Evolutionary conservation across 1,140 invertebrate genomes (phyloP).

Genomic region (Cydia fagiglandana): DNA sequence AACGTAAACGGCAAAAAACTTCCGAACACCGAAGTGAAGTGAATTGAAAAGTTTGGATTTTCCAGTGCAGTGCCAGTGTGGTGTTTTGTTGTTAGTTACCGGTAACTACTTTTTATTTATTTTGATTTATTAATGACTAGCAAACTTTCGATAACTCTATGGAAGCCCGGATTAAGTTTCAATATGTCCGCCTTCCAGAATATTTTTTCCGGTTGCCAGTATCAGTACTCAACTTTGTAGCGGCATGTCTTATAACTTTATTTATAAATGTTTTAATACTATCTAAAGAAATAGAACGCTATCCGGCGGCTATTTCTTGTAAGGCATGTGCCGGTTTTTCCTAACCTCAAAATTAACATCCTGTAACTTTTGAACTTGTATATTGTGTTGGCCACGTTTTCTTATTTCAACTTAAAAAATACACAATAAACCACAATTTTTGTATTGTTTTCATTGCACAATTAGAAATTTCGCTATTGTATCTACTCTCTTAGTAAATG

Average conservation of each 20-base stretch:
- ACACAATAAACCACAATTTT: too few relatives aligned
- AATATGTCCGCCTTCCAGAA: conserved; percentile 67
- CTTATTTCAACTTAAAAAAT: background rate
- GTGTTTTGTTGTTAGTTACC: conserved; percentile 29
- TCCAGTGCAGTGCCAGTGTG: conserved; percentile 28
- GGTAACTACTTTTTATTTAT: conserved; percentile 9
- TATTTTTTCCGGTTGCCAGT: conserved; percentile 54
- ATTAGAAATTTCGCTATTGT: too few relatives aligned
- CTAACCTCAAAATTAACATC: conserved; percentile 13
- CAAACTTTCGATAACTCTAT: conserved; percentile 30
- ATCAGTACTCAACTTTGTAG: conserved; percentile 40
- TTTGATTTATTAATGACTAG: conserved; percentile 4
- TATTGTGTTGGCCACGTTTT: background rate
- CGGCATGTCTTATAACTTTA: conserved; percentile 12
- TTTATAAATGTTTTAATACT: background rate
- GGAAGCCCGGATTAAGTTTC: conserved; percentile 65
- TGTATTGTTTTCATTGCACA: too few relatives aligned
- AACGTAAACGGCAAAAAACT: conserved; percentile 49
- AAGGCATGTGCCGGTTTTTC: conserved; percentile 14
- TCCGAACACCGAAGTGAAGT: conserved; percentile 45
- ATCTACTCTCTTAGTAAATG: too few relatives aligned
- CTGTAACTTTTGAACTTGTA: background rate
- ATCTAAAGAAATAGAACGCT: background rate
- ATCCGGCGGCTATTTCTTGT: background rate
- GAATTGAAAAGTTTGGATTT: conserved; percentile 23